A percentile compares a stretch with the other conserved stretches of the same genome.
phyloP scores from a whole-genome alignment of 2,113 vertebrate genomes.

The Silurus asotus region DNA sequence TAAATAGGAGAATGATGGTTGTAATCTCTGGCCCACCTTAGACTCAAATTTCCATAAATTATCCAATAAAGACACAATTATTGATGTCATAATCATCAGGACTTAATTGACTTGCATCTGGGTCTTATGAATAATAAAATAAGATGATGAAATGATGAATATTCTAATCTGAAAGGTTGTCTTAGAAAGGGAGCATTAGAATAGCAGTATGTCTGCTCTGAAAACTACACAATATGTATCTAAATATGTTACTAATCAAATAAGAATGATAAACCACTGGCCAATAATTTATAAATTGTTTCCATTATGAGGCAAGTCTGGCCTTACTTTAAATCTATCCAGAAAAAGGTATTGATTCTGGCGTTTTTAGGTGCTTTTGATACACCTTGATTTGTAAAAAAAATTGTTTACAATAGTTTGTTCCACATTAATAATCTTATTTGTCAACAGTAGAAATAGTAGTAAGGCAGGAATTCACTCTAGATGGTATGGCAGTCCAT shows the following conservation, averaged over 20 bases:
- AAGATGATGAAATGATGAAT: constrained; percentile 51
- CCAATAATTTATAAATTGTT: background rate
- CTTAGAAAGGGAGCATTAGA: constrained; percentile 39
- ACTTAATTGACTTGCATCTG: constrained; percentile 55
- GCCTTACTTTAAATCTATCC: background rate
- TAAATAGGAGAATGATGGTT: constrained; percentile 37
- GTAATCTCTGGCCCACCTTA: constrained; percentile 45
- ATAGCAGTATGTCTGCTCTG: constrained; percentile 4
- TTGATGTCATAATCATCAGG: constrained; percentile 47
- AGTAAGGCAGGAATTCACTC: background rate
- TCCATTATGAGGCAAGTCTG: background rate
- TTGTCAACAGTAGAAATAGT: no score
- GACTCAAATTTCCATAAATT: constrained; percentile 58
- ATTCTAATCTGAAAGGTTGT: constrained; percentile 39
- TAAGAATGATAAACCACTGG: background rate
- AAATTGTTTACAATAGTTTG: no score
- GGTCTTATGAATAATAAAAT: constrained; percentile 56
- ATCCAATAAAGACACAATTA: constrained; percentile 53
- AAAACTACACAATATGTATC: background rate
- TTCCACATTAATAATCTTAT: no score
- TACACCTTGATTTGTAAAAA: no score
- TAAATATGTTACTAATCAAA: background rate
- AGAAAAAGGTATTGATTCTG: background rate
- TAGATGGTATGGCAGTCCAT: background rate
- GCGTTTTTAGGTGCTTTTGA: background rate